Conservation (phyloP, 2,797 vertebrate species). For the Helarctos malayanus region DNA sequence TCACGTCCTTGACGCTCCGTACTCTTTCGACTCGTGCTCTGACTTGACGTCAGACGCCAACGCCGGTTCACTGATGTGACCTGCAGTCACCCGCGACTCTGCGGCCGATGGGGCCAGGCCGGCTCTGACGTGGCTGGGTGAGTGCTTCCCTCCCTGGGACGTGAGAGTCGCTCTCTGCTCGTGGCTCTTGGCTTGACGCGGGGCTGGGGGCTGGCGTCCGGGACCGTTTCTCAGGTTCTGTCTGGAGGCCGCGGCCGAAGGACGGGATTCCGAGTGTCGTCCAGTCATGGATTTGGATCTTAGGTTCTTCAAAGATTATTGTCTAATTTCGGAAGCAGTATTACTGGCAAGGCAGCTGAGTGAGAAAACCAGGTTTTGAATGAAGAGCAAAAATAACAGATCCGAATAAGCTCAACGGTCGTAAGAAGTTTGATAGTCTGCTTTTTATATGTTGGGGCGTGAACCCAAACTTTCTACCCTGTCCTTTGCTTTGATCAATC, state of each 20-base stretch:
- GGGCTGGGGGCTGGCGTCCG: not conserved
- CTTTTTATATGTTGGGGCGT: not conserved
- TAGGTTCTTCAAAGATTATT: not conserved
- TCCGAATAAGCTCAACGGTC: not conserved
- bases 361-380: not conserved
- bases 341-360: not conserved
- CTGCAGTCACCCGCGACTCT: no score
- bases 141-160: not conserved
- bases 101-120: no score
- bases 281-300: not conserved
- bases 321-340: not conserved
- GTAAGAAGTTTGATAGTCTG: not conserved
- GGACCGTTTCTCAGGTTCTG: not conserved
- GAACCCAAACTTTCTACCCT: not conserved
- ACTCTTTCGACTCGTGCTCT: no score
- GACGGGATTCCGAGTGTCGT: not conserved
- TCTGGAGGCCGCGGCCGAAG: not conserved
- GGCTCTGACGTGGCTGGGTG: no score
- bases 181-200: not conserved
- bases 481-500: not conserved
- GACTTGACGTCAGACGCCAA: no score
- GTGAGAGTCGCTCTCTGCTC: no score
- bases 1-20: no score
- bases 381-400: not conserved
- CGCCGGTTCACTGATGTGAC: no score